These are phyloP conservation scores for Hermodice carunculata DNA, from an alignment of 2,888 invertebrate genomes.

Conservation along the genomic window DNA sequence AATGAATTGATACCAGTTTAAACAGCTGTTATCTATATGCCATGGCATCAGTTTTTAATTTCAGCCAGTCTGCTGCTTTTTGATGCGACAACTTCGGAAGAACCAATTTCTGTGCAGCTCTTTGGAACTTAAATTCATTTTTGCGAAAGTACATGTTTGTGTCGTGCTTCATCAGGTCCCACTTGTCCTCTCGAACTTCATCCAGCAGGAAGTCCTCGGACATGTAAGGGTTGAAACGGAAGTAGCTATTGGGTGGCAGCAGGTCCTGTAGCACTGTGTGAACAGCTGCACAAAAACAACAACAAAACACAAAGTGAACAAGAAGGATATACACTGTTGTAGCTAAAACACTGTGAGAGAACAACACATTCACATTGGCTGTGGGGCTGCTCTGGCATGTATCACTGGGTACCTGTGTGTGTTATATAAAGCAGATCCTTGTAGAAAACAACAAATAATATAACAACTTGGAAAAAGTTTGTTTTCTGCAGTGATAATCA, in stretches of 20 bases:
- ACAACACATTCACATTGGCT: too few relatives aligned
- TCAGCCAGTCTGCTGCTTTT: conserved; percentile 24
- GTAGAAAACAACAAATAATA: too few relatives aligned
- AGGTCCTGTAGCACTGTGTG: conserved; percentile 63
- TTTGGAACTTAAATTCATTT: conserved; percentile 80
- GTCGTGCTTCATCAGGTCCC: conserved; percentile 81
- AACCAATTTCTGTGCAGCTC: conserved; percentile 54
- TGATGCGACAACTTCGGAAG: conserved; percentile 47
- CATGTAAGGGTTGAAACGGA: conserved; percentile 89
- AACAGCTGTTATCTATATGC: too few relatives aligned
- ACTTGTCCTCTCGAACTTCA: conserved; percentile 81
- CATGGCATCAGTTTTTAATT: too few relatives aligned
- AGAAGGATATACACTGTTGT: not conserved
- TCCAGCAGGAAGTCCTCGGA: conserved; percentile 84
- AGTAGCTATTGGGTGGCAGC: conserved; percentile 79
- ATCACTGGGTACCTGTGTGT: too few relatives aligned
- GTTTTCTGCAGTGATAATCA: too few relatives aligned
- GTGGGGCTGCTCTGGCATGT: too few relatives aligned
- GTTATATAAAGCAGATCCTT: too few relatives aligned
- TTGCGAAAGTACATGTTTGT: conserved; percentile 83
- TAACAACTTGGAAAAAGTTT: too few relatives aligned
- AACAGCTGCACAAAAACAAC: conserved; percentile 75
- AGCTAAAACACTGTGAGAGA: too few relatives aligned
- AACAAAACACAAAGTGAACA: not conserved
- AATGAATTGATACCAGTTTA: too few relatives aligned